Base-by-base conservation (phyloP, 2,888 invertebrate species). In the Carpatolechia fugitivella region DNA sequence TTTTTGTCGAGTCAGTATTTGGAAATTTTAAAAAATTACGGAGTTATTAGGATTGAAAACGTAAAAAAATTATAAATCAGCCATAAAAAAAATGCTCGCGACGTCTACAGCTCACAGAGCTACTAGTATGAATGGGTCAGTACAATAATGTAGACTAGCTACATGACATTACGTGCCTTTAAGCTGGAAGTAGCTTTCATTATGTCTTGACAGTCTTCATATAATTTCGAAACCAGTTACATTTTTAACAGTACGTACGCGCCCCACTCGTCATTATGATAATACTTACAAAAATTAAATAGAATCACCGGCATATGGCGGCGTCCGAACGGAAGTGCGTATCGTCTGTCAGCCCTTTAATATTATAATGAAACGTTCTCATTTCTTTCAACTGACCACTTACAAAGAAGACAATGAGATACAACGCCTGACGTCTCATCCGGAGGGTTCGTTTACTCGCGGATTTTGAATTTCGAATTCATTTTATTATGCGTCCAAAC, bases 311-410 rank as follows among this genome's bases (percentile, higher is more conserved):
- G 74, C 88, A 88, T 84, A 86, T 87, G 89, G 84, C 78, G 89
- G 84, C 78, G 76, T 75, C 70, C 76, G 77, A 77, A 70, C 85
- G 89, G 89, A 89, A 88, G 85, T 85, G 72, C 79, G 85, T 85
- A 85, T 90, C 89, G 85, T 74, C 85, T 90, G 87, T 82, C 87
- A 81, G 83, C 72, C 75, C 74, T 84, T 83, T 81, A 81, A 81
- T 83, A 85, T 83, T 84, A 78, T 85, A 85, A 86, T 84, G 81
- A 81, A 85, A 81, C 71, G 79, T 80, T 74, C 78, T 80, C 78
- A 83, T 82, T 85, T 83, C 80, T 83, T 85, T 80, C 70, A 78
- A 83, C 80, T 87, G 89, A 85, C 87, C 89, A 84, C 76, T 81
- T 74, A 84, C 80, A 87, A 84, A 78, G 85, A 78, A 82, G 79